A percentile compares a stretch with the other conserved stretches of the same genome.
Conservation (phyloP, 2,113 vertebrate genomes). For the Megatriorchis doriae region DNA sequence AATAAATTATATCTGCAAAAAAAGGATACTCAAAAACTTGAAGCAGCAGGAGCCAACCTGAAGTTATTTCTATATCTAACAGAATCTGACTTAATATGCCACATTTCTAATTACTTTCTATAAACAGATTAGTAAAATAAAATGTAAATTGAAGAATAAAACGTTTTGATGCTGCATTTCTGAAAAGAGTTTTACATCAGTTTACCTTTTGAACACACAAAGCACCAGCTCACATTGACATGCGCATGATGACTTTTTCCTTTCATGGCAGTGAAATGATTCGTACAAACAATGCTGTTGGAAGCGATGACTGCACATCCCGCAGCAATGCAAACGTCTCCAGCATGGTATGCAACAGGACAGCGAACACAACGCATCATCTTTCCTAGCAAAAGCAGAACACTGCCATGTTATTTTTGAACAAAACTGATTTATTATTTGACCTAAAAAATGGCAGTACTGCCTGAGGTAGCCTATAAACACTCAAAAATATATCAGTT, state of each 20-base stretch:
- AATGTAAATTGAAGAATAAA: background rate
- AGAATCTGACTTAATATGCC: background rate
- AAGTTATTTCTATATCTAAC: background rate
- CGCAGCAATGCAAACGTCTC: slow-evolving; percentile 89
- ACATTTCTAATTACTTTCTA: background rate
- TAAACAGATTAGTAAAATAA: background rate
- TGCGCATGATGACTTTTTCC: slow-evolving; percentile 92
- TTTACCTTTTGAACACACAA: slow-evolving; percentile 96
- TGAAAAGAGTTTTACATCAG: fast-evolving
- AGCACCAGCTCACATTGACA: slow-evolving; percentile 99
- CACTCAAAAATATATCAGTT: fast-evolving
- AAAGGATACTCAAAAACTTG: background rate
- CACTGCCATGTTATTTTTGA: background rate
- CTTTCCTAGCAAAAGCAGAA: slow-evolving; percentile 75
- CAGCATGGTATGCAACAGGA: slow-evolving; percentile 89
- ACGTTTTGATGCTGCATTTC: fast-evolving
- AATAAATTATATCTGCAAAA: background rate
- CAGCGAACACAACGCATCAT: slow-evolving; percentile 95
- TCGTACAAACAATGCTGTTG: slow-evolving; percentile 88
- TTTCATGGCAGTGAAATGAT: slow-evolving; percentile 90
- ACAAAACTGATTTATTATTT: background rate
- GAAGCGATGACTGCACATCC: slow-evolving; percentile 87
- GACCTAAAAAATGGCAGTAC: background rate
- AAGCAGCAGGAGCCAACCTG: background rate
- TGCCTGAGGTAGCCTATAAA: background rate